Evolutionary conservation across 2,888 invertebrate species (phyloP), one percentile per base, ranked within the genome.

Genomic region (Eilema griseolum): DNA sequence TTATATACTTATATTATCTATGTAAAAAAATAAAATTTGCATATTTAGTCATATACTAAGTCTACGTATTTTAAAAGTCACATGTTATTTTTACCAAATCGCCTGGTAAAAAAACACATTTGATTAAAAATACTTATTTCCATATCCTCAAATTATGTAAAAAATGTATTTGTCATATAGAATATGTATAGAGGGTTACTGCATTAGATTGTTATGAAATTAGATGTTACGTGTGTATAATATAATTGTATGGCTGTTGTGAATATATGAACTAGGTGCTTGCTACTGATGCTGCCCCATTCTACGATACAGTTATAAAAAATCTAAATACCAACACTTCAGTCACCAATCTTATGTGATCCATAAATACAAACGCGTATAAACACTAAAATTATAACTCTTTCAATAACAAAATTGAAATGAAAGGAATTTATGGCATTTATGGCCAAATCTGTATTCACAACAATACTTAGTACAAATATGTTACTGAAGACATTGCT

Each of bases 191-290:
- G 87, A 83, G 83, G 88, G 85, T 90, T 90, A 89, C 84, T 77
- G 82, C 85, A 85, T 88, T 92, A 92, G 89, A 92, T 90, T 89
- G 92, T 93, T 93, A 89, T 89, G 78, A 85, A 89, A 85, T 88
- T 91, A 90, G 89, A 81, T 83, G 85, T 90, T 90, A 92, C 88
- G 88, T 86, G 86, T 92, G 91, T 91, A 88, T 86, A 89, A 87
- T 91, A 86, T 88, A 81, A 78, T 83, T 85, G 87, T 86, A 85
- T 89, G 85, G 79, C 87, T 89, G 88, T 90, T 89, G 86, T 89
- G 86, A 86, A 86, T 86, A 88, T 85, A 83, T 83, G 81, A 85
- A 85, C 83, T 89, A 89, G 90, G 90, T 90, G 91, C 90, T 92
- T 89, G 76, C 74, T 77, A 63, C 67, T 67, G 12, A 65, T 62